Base-by-base conservation (phyloP, 2,888 invertebrate genomes). In the Amiota minor region DNA sequence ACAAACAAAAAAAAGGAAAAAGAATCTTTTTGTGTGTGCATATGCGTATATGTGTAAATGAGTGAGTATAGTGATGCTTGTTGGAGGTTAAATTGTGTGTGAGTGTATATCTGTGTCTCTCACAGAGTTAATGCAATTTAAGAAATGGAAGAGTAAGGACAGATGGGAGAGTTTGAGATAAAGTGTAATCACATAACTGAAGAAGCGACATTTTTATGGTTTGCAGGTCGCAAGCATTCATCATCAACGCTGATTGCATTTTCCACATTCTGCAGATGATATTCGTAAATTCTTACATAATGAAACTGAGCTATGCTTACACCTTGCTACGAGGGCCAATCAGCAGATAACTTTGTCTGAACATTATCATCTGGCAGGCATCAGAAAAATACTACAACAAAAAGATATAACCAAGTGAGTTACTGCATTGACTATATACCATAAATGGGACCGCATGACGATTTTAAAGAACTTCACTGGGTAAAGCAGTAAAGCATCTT, bases 201-300 rank as follows among this genome's bases (percentile, higher is more conserved):
- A 56, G 56, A 18, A 14, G 16, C 56, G 35, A 18, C 56, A 56
- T 56, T 56, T 56, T 14, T 18, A 56, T 56, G 18, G 56, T 18
- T 35, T 56, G 56, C 18, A 18, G 64, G 16, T 65, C 18, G 47
- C 46, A 49, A 67, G 67, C 20, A 67, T 67, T 67, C 67, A 67
- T 67, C 67, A 67, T 20, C 50, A 20, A 23, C 50, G 67, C 67
- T 67, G 67, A 67, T 67, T 67, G 67, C 67, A 67, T 50, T 47
- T 49, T 16, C 46, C 50, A 20, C 67, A 67, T 67, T 1, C 12
- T 23, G 67, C 20, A 56, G n/a, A 56, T 56, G 35, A 35, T 56
- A 18, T 56, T 56, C 18, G 56, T 18, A 56, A 56, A 10, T 20
- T 3, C 20, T 56, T 56, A 35, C 56, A 18, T 56, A 56, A 56